Conservation (phyloP, 1,140 invertebrate species). For the Formica exsecta region DNA sequence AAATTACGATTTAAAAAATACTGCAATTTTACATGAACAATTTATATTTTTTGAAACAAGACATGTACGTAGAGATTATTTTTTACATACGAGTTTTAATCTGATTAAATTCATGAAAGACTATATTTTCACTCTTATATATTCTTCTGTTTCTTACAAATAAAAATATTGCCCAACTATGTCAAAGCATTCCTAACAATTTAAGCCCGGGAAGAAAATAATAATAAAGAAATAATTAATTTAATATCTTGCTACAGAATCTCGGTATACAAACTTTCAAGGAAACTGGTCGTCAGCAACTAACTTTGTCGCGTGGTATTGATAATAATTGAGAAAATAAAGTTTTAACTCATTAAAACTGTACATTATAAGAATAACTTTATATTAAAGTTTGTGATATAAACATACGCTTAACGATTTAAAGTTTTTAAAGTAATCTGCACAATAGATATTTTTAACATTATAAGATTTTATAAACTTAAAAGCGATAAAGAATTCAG, state of each 20-base stretch:
- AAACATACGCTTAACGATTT: conserved; percentile 10
- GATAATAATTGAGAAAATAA: conserved; percentile 13
- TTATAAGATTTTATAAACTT: not conserved
- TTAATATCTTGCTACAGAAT: conserved; percentile 17
- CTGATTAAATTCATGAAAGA: not conserved
- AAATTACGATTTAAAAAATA: not conserved
- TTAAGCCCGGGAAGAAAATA: not conserved
- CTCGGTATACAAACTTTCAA: conserved; percentile 6
- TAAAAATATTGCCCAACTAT: conserved; percentile 6
- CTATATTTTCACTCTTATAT: not conserved
- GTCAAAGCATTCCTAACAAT: conserved; percentile 32
- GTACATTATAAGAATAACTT: not conserved
- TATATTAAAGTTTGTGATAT: not conserved
- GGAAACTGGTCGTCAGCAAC: not conserved
- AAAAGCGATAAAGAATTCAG: not conserved
- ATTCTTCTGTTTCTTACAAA: not conserved
- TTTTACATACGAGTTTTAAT: not conserved
- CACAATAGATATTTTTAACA: not conserved
- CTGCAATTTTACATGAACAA: not conserved
- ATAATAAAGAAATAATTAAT: conserved; percentile 16
- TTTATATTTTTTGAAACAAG: not conserved
- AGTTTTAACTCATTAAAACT: conserved; percentile 33
- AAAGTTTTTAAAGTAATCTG: not conserved
- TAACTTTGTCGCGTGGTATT: too few species aligned
- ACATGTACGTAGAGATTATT: not conserved